phyloP scores from a whole-genome alignment of 2,797 vertebrate genomes.

The Oryzias dopingdopingensis region DNA sequence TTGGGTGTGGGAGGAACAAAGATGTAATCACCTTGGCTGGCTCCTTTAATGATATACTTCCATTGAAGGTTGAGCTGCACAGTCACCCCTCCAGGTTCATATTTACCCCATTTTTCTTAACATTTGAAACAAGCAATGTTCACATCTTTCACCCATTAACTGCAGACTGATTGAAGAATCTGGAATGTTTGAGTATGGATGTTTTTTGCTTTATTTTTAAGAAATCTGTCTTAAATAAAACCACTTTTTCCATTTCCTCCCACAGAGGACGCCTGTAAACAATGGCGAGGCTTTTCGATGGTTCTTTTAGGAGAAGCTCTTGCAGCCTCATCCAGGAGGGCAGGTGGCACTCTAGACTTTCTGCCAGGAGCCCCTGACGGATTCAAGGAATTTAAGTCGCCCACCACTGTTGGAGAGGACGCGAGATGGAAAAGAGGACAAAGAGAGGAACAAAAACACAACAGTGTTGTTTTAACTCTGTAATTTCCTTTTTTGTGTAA shows the following conservation, averaged over 20 bases:
- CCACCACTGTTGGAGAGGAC: constrained; percentile 77
- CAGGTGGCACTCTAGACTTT: constrained; percentile 87
- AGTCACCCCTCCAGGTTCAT: constrained; percentile 44
- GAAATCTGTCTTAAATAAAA: no score
- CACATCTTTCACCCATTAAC: constrained; percentile 13
- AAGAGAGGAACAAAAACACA: constrained; percentile 73
- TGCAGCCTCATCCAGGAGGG: constrained; percentile 66
- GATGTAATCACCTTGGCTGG: constrained; percentile 74
- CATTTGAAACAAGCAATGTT: constrained; percentile 27
- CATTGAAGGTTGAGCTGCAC: constrained; percentile 48
- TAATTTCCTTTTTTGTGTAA: constrained; percentile 90
- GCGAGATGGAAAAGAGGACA: constrained; percentile 50
- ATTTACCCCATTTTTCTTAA: constrained; percentile 25
- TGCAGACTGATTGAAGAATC: no score
- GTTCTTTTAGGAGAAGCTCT: constrained; percentile 91
- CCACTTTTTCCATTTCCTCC: constrained; percentile 65
- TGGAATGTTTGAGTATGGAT: no score
- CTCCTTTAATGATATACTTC: constrained; percentile 69
- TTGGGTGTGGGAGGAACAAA: constrained; percentile 75
- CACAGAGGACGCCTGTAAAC: constrained; percentile 95
- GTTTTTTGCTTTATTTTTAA: no score
- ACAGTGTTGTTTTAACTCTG: constrained; percentile 78
- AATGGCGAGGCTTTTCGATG: constrained; percentile 97
- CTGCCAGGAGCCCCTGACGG: constrained; percentile 84
- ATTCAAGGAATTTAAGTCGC: constrained; percentile 41